Evolutionary conservation across 2,797 vertebrate species (phyloP).

Genomic region (Carcharodon carcharias): DNA sequence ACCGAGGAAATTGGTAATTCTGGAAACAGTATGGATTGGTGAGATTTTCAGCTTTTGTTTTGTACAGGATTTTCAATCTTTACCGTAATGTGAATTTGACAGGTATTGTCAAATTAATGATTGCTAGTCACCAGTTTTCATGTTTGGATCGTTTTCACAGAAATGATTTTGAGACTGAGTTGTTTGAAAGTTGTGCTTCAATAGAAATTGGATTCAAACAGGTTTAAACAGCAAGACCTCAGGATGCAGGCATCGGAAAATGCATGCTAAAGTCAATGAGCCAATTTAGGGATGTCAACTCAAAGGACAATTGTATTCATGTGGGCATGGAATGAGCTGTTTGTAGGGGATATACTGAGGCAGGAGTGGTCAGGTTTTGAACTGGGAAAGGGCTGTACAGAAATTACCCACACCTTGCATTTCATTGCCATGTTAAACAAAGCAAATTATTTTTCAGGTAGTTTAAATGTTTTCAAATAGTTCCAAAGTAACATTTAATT

Average conservation of each 20-base stretch:
- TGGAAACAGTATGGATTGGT: background rate
- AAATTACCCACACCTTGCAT: background rate
- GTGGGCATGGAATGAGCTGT: background rate
- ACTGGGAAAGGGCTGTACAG: background rate
- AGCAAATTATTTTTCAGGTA: background rate
- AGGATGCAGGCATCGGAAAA: background rate
- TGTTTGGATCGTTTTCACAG: background rate
- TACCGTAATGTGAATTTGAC: background rate
- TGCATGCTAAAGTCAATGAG: background rate
- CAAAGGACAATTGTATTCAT: background rate
- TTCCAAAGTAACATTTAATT: constrained; percentile 3
- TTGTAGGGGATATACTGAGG: background rate
- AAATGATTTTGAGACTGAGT: background rate
- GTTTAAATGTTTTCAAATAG: background rate
- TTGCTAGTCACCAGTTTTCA: too few species aligned
- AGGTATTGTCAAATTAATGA: background rate
- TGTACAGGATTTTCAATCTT: background rate
- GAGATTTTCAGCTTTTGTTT: background rate
- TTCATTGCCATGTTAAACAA: background rate
- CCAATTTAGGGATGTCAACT: background rate
- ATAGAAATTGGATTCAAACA: background rate
- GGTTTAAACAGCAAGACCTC: background rate
- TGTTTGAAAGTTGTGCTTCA: background rate
- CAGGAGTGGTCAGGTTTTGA: background rate
- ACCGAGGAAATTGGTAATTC: background rate